Conservation (phyloP, 2,888 invertebrate genomes). For the Conomelus anceps region DNA sequence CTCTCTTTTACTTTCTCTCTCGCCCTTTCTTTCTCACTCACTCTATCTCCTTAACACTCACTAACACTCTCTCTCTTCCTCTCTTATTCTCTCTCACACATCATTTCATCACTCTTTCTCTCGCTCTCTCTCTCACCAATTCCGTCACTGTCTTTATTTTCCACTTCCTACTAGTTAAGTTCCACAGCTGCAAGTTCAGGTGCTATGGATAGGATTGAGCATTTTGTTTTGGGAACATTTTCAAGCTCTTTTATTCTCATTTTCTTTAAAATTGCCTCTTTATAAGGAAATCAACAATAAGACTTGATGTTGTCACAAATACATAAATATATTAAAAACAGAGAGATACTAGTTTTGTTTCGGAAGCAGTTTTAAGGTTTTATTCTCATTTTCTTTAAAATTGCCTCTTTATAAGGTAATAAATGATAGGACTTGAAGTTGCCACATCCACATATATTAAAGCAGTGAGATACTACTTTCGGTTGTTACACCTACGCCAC, state of each 20-base stretch:
- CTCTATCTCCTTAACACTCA: not conserved
- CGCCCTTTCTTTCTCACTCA: not conserved
- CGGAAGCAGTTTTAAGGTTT: not conserved
- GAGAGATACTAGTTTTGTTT: no score
- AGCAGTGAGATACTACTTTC: no score
- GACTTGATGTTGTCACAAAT: no score
- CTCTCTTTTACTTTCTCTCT: not conserved
- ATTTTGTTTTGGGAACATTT: not conserved
- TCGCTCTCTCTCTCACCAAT: not conserved
- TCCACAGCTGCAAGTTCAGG: not conserved
- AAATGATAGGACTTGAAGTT: not conserved
- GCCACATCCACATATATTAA: no score
- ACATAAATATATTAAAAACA: no score
- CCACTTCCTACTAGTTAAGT: not conserved
- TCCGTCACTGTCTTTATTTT: not conserved
- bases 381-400: not conserved
- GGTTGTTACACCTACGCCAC: no score
- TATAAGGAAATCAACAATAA: not conserved
- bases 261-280: not conserved
- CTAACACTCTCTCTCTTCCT: not conserved
- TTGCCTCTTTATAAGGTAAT: not conserved
- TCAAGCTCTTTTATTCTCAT: not conserved
- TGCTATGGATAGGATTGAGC: not conserved
- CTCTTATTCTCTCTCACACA: not conserved
- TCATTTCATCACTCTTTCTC: not conserved